These are phyloP conservation scores for Pterophyllum scalare DNA, from an alignment of 2,113 vertebrate species.

Conservation along the genomic window DNA sequence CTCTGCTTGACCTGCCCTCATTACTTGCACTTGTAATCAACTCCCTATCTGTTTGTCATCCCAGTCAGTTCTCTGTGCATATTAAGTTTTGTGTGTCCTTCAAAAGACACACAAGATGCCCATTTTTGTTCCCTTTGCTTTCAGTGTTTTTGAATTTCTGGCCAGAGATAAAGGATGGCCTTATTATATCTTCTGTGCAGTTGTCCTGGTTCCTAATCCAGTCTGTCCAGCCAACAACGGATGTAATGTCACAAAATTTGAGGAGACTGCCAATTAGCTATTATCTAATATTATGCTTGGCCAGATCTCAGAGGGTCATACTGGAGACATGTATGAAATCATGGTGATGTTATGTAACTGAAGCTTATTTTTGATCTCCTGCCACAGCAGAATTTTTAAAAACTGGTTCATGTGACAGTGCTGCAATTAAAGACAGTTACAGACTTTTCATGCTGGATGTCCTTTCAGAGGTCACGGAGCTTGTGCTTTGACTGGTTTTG, in stretches of 20 bases:
- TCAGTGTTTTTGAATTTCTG: not conserved
- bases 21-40: too few species aligned
- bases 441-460: not conserved
- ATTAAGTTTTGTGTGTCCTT: not conserved
- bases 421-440: not conserved
- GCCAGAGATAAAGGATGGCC: not conserved
- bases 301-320: constrained; percentile 7
- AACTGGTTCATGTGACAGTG: constrained; percentile 11
- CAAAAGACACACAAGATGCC: not conserved
- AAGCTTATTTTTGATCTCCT: constrained; percentile 27
- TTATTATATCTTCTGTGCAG: not conserved
- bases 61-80: not conserved
- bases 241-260: not conserved
- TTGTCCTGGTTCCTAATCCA: not conserved
- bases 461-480: constrained; percentile 1
- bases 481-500: not conserved
- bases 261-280: constrained; percentile 9
- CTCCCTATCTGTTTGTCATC: not conserved
- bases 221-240: not conserved
- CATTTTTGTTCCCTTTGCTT: not conserved
- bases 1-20: not conserved
- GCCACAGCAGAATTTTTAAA: constrained; percentile 44
- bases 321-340: not conserved
- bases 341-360: constrained; percentile 14
- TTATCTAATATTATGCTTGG: constrained; percentile 25